A percentile compares a stretch with the other conserved stretches of the same genome.
These are phyloP conservation scores for Aphaenogaster rudis DNA, from an alignment of 1,140 invertebrate genomes.

Conservation along the genomic window DNA sequence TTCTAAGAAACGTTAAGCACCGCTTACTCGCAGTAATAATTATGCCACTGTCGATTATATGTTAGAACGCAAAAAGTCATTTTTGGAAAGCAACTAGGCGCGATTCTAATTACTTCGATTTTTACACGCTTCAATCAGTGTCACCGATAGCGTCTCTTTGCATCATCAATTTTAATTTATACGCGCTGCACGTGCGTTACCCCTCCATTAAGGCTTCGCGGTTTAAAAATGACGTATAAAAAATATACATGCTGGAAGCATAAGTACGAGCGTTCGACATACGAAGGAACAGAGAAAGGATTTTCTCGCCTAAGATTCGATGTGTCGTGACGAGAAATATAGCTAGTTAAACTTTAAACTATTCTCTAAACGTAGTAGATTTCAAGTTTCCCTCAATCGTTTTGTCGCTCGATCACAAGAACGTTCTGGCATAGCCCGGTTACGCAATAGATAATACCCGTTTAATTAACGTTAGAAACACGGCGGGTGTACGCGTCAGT, in stretches of 20 bases:
- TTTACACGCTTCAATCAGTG: neutral
- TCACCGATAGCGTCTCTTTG: neutral
- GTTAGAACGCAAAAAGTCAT: neutral
- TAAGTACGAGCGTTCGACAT: conserved; percentile 77
- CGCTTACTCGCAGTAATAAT: neutral
- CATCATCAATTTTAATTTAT: conserved; percentile 4
- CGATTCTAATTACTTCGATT: neutral
- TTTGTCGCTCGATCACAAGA: neutral
- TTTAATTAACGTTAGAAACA: conserved; percentile 36
- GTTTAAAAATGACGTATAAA: conserved; percentile 78
- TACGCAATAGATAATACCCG: neutral
- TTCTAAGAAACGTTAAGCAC: neutral
- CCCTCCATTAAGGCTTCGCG: conserved; percentile 26
- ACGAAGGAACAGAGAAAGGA: conserved; percentile 35
- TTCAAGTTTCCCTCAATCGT: conserved; percentile 6
- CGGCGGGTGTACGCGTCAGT: neutral
- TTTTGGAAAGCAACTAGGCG: neutral
- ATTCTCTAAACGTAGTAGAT: conserved; percentile 36
- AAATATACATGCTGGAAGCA: conserved; percentile 81
- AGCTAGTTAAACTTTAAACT: conserved; percentile 31
- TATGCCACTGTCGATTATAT: neutral
- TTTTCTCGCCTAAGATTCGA: conserved; percentile 37
- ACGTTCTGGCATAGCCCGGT: neutral
- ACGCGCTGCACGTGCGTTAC: neutral
- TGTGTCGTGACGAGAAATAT: conserved; percentile 3